phyloP scores from a whole-genome alignment of 2,113 vertebrate species.

The Cariama cristata region DNA sequence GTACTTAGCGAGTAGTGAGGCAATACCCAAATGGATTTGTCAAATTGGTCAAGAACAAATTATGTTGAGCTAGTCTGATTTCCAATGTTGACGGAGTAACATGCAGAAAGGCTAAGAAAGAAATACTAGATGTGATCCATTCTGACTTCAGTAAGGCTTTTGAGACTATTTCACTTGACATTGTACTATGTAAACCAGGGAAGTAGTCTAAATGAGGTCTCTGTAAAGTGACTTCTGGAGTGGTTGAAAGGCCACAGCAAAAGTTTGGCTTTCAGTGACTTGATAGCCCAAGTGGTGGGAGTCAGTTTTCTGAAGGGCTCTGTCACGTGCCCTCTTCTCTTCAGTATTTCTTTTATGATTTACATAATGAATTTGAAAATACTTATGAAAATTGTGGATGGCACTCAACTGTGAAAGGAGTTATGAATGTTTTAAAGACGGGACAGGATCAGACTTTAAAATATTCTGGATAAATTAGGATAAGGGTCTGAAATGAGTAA shows the following conservation, averaged over 20 bases:
- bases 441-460: background rate
- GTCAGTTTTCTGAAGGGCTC: background rate
- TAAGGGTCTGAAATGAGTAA: background rate
- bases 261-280: background rate
- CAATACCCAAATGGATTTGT: conserved; percentile 15
- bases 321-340: background rate
- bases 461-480: conserved; percentile 10
- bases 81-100: background rate
- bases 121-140: background rate
- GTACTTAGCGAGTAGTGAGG: background rate
- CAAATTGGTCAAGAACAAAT: conserved; percentile 6
- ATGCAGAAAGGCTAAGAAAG: background rate
- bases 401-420: background rate
- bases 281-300: background rate
- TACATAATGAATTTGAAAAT: background rate
- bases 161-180: conserved; percentile 51
- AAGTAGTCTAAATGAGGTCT: background rate
- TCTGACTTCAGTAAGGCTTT: conserved; percentile 39
- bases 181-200: background rate
- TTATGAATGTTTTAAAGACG: background rate
- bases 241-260: background rate
- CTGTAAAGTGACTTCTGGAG: background rate
- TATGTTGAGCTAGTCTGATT: background rate
- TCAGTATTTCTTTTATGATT: background rate
- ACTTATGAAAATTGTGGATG: background rate